Base-by-base conservation (phyloP, 2,113 vertebrate genomes). In the Setophaga kirtlandii region DNA sequence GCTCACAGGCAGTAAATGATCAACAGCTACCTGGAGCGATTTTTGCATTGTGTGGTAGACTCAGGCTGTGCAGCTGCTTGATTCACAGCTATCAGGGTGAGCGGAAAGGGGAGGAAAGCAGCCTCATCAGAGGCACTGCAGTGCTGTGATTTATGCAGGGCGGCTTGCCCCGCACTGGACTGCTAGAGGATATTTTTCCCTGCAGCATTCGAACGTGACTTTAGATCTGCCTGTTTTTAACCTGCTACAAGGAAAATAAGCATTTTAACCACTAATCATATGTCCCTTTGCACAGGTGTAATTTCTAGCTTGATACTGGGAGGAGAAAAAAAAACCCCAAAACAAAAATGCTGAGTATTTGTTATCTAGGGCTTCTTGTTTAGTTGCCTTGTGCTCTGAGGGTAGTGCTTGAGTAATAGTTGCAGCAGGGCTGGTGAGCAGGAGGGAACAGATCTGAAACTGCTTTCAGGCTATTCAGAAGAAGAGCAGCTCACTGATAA, bases 131-230 rank as follows among this genome's bases (percentile, higher is more conserved):
- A 81, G 88, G 63, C 79, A 84, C 70, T 59, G 78, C 6, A 5
- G 20, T 81, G 0, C 44, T 78, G 80, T 95, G 94, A 96, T 97
- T 95, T 96, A 86, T 87, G 64, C 62, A 78, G 92, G 93, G 95
- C 93, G 87, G 69, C 62, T 41, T 96, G 94, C 76, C 88, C 70
- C 25, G 59, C 31, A 49, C 69, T 82, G 65, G 25, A 7, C 80
- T 90, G 44, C 39, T 89, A 18, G 22, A 84, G 71, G 67, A 44
- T 87, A 33, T 87, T 93, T 91, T 79, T 73, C 68, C 83, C 50
- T 76, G 62, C 44, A 67, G 49, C 46, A 8, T 73, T 89, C 1
- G 0, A 93, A 76, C 0, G 0, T 83, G 81, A 81, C 53, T 91
- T 84, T 10, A 79, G 58, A 79, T 53, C 78, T 89, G 46, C 41